Percentiles rank a stretch among this genome's conserved stretches.
Evolutionary conservation across 2,888 invertebrate genomes (phyloP).

Genomic region (Sialis lutaria): DNA sequence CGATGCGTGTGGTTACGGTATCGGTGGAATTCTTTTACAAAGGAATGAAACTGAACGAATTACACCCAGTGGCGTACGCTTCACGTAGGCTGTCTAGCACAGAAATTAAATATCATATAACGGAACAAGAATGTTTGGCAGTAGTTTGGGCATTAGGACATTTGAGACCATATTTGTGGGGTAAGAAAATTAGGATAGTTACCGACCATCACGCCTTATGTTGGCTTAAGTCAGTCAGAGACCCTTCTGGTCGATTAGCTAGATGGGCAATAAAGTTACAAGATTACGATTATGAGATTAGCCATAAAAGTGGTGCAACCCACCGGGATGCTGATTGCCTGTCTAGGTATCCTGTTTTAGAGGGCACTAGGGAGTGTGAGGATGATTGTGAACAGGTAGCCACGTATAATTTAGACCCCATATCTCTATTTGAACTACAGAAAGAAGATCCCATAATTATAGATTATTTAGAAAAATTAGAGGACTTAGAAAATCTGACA

Average conservation of each 20-base stretch:
- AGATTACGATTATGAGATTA: background rate
- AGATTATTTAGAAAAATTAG: no score
- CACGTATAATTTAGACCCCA: no score
- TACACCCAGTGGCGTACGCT: background rate
- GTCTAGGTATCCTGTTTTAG: background rate
- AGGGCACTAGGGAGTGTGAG: no score
- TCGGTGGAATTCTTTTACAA: background rate
- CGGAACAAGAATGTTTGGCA: background rate
- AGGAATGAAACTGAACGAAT: background rate
- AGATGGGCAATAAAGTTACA: background rate
- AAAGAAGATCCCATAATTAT: no score
- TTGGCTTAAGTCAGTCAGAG: background rate
- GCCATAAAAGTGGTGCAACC: background rate
- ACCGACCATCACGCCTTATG: background rate
- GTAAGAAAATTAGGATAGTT: background rate
- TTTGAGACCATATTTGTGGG: background rate
- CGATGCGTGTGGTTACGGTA: background rate
- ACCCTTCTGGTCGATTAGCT: background rate
- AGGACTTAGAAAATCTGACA: no score
- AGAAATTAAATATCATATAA: background rate
- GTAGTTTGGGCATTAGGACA: background rate
- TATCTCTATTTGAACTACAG: no score
- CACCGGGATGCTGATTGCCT: background rate
- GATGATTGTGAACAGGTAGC: no score
- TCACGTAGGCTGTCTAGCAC: background rate